A percentile compares a stretch with the other conserved stretches of the same genome.
Evolutionary conservation across 2,113 vertebrate genomes (phyloP).

Genomic region (Stomatorhinus ivindoensis): DNA sequence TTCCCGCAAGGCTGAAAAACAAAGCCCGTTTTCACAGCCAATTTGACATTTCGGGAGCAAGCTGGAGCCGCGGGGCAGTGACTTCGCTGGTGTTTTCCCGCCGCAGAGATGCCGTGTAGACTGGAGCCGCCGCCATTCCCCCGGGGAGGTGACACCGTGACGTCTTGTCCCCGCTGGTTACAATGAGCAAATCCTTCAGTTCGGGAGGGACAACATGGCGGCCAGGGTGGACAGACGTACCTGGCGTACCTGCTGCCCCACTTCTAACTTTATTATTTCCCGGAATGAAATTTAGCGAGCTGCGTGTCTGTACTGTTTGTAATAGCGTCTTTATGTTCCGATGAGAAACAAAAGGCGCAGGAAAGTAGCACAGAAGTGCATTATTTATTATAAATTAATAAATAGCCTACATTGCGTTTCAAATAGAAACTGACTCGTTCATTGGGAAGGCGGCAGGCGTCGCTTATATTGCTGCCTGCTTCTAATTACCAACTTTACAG

Average conservation of each 20-base stretch:
- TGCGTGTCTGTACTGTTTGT: neutral
- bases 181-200: neutral
- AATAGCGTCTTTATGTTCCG: neutral
- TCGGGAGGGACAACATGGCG: neutral
- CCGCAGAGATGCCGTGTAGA: neutral
- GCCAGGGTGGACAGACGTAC: neutral
- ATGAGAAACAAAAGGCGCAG: neutral
- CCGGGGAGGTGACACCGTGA: neutral
- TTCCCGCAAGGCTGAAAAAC: constrained; percentile 5
- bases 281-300: neutral
- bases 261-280: neutral
- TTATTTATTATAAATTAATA: neutral
- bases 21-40: constrained; percentile 16
- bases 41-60: constrained; percentile 10
- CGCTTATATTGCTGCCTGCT: neutral
- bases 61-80: neutral
- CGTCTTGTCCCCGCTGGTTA: neutral
- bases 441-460: no score
- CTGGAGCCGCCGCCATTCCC: neutral
- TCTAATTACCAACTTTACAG: neutral
- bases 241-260: neutral
- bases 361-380: neutral
- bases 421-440: neutral
- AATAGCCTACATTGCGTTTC: neutral
- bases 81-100: neutral